Conservation (phyloP, 2,113 vertebrate genomes). For the Hydrolagus affinis region DNA sequence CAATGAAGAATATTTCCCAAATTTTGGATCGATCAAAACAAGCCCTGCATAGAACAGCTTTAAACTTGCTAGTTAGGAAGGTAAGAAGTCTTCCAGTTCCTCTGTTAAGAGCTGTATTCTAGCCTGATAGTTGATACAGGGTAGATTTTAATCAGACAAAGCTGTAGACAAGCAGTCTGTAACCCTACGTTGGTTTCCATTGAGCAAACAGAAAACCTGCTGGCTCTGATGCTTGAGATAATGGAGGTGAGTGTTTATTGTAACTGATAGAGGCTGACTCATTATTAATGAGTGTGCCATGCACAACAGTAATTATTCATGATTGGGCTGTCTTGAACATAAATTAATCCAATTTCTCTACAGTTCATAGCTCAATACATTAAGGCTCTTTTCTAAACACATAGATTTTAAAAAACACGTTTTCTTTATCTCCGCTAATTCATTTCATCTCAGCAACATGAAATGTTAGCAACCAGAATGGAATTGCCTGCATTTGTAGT, state of each 20-base stretch:
- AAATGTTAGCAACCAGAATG: not conserved
- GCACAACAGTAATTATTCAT: slow-evolving; percentile 27
- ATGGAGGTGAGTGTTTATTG: slow-evolving; percentile 19
- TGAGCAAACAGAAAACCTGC: not conserved
- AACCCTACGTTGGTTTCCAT: slow-evolving; percentile 9
- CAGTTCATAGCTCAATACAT: not conserved
- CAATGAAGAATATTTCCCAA: too few relatives aligned
- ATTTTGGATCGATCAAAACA: too few relatives aligned
- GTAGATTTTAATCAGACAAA: slow-evolving; percentile 29
- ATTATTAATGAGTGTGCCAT: slow-evolving; percentile 19
- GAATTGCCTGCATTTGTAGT: slow-evolving; percentile 4
- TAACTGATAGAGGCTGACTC: slow-evolving; percentile 25
- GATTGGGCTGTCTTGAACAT: not conserved
- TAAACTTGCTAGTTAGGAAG: not conserved
- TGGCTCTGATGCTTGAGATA: slow-evolving; percentile 7
- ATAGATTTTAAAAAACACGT: not conserved
- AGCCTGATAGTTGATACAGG: not conserved
- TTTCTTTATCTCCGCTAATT: not conserved
- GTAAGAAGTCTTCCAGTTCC: not conserved
- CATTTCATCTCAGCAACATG: not conserved
- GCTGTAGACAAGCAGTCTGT: slow-evolving; percentile 15
- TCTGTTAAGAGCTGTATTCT: not conserved
- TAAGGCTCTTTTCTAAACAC: not conserved
- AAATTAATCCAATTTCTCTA: slow-evolving; percentile 4
- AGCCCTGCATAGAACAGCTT: not conserved